phyloP scores from a whole-genome alignment of 2,113 vertebrate genomes.

The Ochotona princeps region DNA sequence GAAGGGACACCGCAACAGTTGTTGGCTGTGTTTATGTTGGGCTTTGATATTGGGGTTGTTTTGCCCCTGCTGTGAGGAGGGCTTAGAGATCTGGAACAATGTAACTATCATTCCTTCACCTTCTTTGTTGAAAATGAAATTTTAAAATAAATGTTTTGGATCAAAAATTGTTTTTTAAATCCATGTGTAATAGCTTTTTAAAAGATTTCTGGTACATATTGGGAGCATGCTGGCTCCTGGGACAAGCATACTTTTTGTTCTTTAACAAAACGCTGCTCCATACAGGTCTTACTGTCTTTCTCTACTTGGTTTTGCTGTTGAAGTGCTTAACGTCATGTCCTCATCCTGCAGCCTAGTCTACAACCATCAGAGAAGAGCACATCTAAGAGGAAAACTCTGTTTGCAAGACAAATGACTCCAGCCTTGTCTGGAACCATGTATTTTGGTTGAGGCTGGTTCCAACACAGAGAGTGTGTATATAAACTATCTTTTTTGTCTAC shows the following conservation, averaged over 20 bases:
- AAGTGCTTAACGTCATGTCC: not conserved
- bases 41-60: not conserved
- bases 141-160: no score
- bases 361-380: not conserved
- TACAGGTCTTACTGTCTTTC: not conserved
- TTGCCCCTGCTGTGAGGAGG: not conserved
- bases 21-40: not conserved
- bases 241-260: not conserved
- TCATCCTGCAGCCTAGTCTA: not conserved
- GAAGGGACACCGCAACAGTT: not conserved
- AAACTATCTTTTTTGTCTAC: not conserved
- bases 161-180: no score
- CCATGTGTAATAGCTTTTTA: no score
- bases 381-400: not conserved
- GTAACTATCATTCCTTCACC: not conserved
- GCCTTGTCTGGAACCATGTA: not conserved
- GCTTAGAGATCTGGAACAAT: not conserved
- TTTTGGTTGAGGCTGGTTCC: not conserved
- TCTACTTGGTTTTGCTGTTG: not conserved
- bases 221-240: not conserved
- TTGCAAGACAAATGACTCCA: not conserved
- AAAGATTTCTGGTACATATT: no score
- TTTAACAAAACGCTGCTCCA: not conserved
- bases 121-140: no score
- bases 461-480: not conserved